Percentiles rank a stretch among this genome's conserved stretches.
These are phyloP conservation scores for Podarcis cretensis DNA, from an alignment of 2,113 vertebrate species.

Conservation along the genomic window DNA sequence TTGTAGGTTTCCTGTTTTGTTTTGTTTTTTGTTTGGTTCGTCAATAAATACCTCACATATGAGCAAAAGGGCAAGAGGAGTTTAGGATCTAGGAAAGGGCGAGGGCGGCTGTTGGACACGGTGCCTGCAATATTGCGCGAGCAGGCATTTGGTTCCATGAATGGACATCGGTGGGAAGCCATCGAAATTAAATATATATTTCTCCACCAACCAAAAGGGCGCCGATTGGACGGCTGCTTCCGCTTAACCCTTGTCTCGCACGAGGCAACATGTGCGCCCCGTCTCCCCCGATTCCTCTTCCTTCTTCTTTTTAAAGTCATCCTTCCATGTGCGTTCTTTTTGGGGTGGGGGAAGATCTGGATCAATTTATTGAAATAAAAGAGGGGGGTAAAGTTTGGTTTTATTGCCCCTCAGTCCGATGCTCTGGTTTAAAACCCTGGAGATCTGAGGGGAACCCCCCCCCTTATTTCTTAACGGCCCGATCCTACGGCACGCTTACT, in stretches of 20 bases:
- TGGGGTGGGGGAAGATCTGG: not conserved
- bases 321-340: not conserved
- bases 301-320: too few species aligned
- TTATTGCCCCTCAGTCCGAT: not conserved
- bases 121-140: not conserved
- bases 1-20: too few species aligned
- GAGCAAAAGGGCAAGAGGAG: not conserved
- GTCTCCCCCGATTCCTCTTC: too few species aligned
- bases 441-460: too few species aligned
- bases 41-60: not conserved
- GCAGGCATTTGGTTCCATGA: conserved; percentile 2
- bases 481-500: not conserved
- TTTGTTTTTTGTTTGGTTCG: not conserved
- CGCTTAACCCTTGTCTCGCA: conserved; percentile 16
- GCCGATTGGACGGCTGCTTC: not conserved
- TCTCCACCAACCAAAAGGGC: conserved; percentile 14
- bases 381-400: not conserved
- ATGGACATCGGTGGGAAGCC: not conserved
- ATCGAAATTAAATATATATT: conserved; percentile 1
- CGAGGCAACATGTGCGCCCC: conserved; percentile 16
- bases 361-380: not conserved
- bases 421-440: too few species aligned
- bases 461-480: not conserved
- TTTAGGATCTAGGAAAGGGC: not conserved
- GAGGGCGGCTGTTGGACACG: not conserved